These are phyloP conservation scores for Parambassis ranga DNA, from an alignment of 2,797 vertebrate species.

Conservation along the genomic window DNA sequence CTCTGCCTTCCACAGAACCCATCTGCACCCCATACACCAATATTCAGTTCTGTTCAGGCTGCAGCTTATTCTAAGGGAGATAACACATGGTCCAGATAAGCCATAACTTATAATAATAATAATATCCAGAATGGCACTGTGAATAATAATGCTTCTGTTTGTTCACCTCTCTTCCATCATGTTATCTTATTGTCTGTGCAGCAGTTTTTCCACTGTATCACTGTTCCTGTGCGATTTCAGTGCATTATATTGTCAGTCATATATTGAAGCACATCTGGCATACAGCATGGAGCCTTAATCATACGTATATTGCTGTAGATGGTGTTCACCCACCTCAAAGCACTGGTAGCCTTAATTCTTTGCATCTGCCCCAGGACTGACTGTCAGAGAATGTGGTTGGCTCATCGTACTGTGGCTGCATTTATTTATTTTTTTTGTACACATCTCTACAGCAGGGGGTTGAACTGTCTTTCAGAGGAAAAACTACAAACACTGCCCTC, in stretches of 20 bases:
- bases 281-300: neutral
- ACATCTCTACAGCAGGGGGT: neutral
- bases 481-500: too few relatives aligned
- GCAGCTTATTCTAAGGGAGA: constrained; percentile 13
- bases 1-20: neutral
- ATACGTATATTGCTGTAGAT: neutral
- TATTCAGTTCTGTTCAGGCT: neutral
- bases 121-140: neutral
- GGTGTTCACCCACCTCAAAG: neutral
- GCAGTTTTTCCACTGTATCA: neutral
- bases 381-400: neutral
- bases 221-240: neutral
- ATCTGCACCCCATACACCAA: neutral
- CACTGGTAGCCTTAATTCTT: neutral
- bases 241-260: neutral
- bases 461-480: too few relatives aligned
- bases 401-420: neutral
- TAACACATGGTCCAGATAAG: constrained; percentile 9
- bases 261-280: neutral
- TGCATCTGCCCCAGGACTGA: neutral
- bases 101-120: neutral
- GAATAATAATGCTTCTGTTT: neutral
- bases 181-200: neutral
- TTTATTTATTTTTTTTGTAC: neutral
- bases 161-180: neutral